These are phyloP conservation scores for Drosophila melanogaster DNA, from an alignment of 1,140 invertebrate species.

Conservation along the genomic window Release_6_plus_ISO1_MT NT_037436.4:16882501-16883000, in stretches of 20 bases:
- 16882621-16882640: no score
- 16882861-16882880: constrained; percentile 42
- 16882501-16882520: constrained; percentile 44
- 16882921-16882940: constrained; percentile 31
- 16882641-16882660: no score
- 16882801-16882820: constrained; percentile 22
- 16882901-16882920: constrained; percentile 18
- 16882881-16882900: constrained; percentile 42
- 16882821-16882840: constrained; percentile 59
- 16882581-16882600: not conserved
- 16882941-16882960: constrained; percentile 45
- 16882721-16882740: no score
- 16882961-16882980: constrained; percentile 39
- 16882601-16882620: no score
- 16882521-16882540: constrained; percentile 15
- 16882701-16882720: no score
- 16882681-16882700: no score
- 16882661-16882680: no score
- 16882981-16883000: constrained; percentile 52
- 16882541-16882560: constrained; percentile 15
- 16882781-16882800: not conserved
- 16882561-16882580: not conserved
- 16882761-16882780: constrained; percentile 1
- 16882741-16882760: not conserved
- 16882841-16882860: constrained; percentile 56